A percentile compares a stretch with the other conserved stretches of the same genome.
These are phyloP conservation scores for Gambelia wislizenii DNA, from an alignment of 2,797 vertebrate genomes.

Conservation along the genomic window DNA sequence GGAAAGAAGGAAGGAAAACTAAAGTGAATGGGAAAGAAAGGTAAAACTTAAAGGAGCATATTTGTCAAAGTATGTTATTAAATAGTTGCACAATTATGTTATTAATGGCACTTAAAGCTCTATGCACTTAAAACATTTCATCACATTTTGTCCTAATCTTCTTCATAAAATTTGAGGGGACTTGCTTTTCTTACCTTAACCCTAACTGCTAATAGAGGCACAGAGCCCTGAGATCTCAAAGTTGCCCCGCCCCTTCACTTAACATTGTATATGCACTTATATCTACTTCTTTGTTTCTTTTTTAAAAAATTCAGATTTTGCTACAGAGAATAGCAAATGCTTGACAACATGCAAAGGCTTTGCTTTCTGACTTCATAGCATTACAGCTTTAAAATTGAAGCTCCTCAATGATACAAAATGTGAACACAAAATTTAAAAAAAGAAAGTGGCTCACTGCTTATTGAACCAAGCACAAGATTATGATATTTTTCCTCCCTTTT, in stretches of 20 bases:
- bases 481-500: conserved; percentile 52
- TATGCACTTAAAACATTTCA: conserved; percentile 79
- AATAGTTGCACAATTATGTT: conserved; percentile 74
- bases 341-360: conserved; percentile 80
- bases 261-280: conserved; percentile 60
- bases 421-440: conserved; percentile 65
- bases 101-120: conserved; percentile 85
- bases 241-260: conserved; percentile 69
- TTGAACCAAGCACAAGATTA: conserved; percentile 59
- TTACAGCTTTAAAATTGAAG: conserved; percentile 70
- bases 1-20: conserved; percentile 45
- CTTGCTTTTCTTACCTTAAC: conserved; percentile 61
- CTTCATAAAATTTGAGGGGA: conserved; percentile 38
- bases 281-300: conserved; percentile 46
- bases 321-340: conserved; percentile 74
- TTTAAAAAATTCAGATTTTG: conserved; percentile 61
- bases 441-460: conserved; percentile 60
- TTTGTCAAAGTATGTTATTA: conserved; percentile 60
- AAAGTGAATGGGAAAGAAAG: conserved; percentile 49
- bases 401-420: conserved; percentile 70
- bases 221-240: conserved; percentile 80
- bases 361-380: conserved; percentile 63
- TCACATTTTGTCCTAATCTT: conserved; percentile 52
- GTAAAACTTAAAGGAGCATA: conserved; percentile 8
- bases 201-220: conserved; percentile 72